These are phyloP conservation scores for Ormyrus rosae DNA, from an alignment of 2,888 invertebrate species.

Conservation along the genomic window DNA sequence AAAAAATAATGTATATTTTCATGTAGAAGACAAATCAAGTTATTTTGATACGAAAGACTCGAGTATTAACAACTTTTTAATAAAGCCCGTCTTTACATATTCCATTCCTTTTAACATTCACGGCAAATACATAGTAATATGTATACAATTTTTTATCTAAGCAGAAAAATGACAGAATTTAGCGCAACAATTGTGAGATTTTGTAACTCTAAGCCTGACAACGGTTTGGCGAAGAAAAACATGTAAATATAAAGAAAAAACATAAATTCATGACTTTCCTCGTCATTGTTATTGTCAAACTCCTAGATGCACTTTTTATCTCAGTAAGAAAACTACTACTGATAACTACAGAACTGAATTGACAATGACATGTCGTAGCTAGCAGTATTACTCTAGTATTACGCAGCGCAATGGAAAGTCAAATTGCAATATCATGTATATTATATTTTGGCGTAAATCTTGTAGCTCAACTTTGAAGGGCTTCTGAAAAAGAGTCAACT, in stretches of 20 bases:
- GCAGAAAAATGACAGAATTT: conserved; percentile 31
- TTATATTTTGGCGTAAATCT: conserved; percentile 62
- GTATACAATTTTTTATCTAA: conserved; percentile 34
- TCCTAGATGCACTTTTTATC: conserved; percentile 24
- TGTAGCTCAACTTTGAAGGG: conserved; percentile 25
- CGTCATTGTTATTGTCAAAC: conserved; percentile 41
- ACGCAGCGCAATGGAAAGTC: conserved; percentile 64
- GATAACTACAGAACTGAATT: conserved; percentile 33
- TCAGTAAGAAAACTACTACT: conserved; percentile 4
- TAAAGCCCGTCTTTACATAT: conserved; percentile 14
- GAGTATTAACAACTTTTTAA: conserved; percentile 39
- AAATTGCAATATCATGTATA: conserved; percentile 67
- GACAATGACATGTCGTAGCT: conserved; percentile 40
- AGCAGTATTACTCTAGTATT: conserved; percentile 63
- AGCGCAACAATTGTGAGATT: conserved; percentile 20
- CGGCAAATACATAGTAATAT: not conserved
- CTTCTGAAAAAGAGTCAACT: conserved; percentile 51
- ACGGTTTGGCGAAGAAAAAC: conserved; percentile 38
- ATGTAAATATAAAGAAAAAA: conserved; percentile 51
- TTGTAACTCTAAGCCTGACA: conserved; percentile 21
- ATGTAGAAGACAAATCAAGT: conserved; percentile 42
- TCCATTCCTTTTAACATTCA: conserved; percentile 43
- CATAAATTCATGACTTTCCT: conserved; percentile 49
- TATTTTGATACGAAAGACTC: conserved; percentile 39
- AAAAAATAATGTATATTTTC: conserved; percentile 34